A percentile compares a stretch with the other conserved stretches of the same genome.
These are phyloP conservation scores for Aspidoscelis tigris DNA, from an alignment of 2,113 vertebrate species.

Conservation along the genomic window DNA sequence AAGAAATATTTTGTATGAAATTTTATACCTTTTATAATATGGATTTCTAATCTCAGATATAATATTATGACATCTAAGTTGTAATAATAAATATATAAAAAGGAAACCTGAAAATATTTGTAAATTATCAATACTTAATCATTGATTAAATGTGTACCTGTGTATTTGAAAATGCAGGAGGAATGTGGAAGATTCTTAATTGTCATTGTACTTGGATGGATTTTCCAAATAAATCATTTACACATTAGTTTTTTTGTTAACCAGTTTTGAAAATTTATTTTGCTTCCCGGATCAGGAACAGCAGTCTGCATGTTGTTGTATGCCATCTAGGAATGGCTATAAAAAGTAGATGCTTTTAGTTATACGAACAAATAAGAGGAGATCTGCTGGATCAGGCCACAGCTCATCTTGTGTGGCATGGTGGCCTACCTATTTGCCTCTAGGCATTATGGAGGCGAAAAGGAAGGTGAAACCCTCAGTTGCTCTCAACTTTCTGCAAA, in stretches of 20 bases:
- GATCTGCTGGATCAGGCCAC: no score
- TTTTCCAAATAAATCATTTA: background rate
- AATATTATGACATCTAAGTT: background rate
- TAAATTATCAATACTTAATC: background rate
- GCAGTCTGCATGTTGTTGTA: no score
- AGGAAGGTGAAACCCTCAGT: no score
- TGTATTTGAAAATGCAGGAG: background rate
- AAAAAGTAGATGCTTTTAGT: no score
- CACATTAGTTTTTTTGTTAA: background rate
- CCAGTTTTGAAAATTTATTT: no score
- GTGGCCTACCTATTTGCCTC: no score
- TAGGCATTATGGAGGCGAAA: no score
- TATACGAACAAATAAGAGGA: no score
- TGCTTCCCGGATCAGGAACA: no score
- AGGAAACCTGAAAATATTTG: background rate
- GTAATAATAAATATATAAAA: constrained; percentile 24
- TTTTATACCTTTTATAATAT: constrained; percentile 5
- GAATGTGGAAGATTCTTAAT: background rate
- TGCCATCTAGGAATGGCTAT: no score
- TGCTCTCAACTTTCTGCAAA: no score
- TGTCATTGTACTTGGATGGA: accelerated
- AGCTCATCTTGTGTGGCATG: no score
- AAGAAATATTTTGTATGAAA: constrained; percentile 18
- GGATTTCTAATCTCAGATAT: constrained; percentile 20
- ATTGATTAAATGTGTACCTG: background rate